phyloP scores from a whole-genome alignment of 2,888 invertebrate species.

The Andrena camellia region DNA sequence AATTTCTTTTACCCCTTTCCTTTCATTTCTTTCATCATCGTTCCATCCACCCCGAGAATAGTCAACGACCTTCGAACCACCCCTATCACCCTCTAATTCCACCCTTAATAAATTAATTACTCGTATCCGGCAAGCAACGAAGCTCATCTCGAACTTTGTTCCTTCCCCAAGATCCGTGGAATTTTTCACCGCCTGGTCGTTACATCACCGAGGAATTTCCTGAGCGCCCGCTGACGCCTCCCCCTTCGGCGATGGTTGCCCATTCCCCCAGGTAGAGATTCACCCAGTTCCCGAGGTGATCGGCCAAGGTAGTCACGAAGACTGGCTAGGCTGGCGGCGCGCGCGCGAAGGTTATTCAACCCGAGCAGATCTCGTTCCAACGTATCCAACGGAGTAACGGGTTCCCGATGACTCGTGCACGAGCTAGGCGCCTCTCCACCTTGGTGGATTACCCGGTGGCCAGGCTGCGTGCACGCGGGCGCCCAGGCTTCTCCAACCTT shows the following conservation, averaged over 20 bases:
- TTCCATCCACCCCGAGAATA: no score
- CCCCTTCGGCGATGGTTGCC: not conserved
- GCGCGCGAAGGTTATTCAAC: conserved; percentile 82
- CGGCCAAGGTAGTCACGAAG: conserved; percentile 56
- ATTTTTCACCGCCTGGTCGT: not conserved
- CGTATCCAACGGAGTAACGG: conserved; percentile 77
- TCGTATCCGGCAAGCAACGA: not conserved
- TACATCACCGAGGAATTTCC: conserved; percentile 15
- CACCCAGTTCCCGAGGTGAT: conserved; percentile 66
- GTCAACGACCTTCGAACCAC: not conserved
- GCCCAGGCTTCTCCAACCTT: conserved; percentile 56
- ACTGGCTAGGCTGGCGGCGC: conserved; percentile 16
- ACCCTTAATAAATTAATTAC: not conserved
- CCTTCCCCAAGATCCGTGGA: not conserved
- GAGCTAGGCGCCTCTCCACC: conserved; percentile 63
- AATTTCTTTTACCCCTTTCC: no score
- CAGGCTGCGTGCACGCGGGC: conserved; percentile 60
- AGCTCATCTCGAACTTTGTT: not conserved
- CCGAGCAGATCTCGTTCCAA: conserved; percentile 72
- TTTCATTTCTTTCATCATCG: no score
- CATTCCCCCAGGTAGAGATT: conserved; percentile 34
- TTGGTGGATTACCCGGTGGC: conserved; percentile 65
- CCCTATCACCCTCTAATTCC: not conserved
- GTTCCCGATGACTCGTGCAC: conserved; percentile 75
- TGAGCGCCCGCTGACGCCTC: not conserved